Conservation (phyloP, 2,113 vertebrate genomes). For the Mustela lutreola region DNA sequence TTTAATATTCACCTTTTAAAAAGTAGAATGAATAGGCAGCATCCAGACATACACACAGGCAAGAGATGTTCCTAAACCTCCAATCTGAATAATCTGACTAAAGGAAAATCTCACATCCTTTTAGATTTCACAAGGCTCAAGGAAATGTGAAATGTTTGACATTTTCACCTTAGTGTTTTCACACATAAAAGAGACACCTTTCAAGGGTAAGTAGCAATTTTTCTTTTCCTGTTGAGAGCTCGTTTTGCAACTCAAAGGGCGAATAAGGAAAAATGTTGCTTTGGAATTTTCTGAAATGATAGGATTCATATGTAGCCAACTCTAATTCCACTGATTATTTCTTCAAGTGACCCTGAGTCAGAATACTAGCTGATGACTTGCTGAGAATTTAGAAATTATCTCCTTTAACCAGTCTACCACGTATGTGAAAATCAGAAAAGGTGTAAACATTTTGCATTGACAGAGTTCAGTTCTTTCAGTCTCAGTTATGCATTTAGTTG, state of each 20-base stretch:
- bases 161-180: constrained; percentile 63
- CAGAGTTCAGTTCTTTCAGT: neutral
- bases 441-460: neutral
- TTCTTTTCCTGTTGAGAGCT: constrained; percentile 48
- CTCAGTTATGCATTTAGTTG: neutral
- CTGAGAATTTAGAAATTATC: neutral
- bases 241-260: constrained; percentile 30
- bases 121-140: constrained; percentile 48
- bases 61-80: neutral
- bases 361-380: neutral
- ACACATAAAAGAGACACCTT: constrained; percentile 67
- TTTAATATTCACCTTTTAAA: neutral
- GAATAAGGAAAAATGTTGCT: neutral
- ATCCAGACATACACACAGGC: too few relatives aligned
- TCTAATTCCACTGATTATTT: too few relatives aligned
- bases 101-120: constrained; percentile 56
- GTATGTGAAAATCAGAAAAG: constrained; percentile 38
- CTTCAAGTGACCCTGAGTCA: neutral
- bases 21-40: neutral
- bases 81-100: neutral
- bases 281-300: neutral
- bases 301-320: neutral
- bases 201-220: neutral
- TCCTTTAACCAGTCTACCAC: neutral
- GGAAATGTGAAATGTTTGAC: constrained; percentile 43